Conservation (phyloP, 2,888 invertebrate species). For the Rhyacophila evoluta region DNA sequence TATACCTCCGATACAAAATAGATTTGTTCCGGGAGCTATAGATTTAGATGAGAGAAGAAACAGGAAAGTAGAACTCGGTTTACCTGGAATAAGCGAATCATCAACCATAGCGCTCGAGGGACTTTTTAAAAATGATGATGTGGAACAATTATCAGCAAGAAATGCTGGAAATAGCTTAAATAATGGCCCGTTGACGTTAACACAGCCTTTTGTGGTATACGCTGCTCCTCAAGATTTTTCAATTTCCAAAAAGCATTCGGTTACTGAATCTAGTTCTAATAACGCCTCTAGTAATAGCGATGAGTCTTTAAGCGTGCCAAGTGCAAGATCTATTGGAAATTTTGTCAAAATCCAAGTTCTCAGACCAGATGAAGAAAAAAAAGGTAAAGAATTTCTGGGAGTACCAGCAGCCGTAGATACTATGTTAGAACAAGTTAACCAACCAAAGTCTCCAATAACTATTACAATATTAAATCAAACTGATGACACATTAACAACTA, state of each 20-base stretch:
- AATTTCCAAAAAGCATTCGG: background rate
- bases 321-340: constrained; percentile 61
- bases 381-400: constrained; percentile 63
- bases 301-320: constrained; percentile 51
- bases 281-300: background rate
- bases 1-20: constrained; percentile 60
- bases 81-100: constrained; percentile 68
- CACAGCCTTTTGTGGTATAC: constrained; percentile 66
- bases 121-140: constrained; percentile 72
- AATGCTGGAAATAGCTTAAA: constrained; percentile 56
- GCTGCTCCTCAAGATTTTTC: constrained; percentile 60
- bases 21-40: constrained; percentile 68
- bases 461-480: constrained; percentile 58
- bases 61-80: constrained; percentile 63
- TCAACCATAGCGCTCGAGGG: constrained; percentile 78
- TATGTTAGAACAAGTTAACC: constrained; percentile 55
- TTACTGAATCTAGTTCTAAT: background rate
- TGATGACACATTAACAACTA: constrained; percentile 47
- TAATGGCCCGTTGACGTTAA: constrained; percentile 56
- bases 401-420: constrained; percentile 56
- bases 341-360: constrained; percentile 62
- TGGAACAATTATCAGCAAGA: constrained; percentile 58
- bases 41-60: constrained; percentile 62
- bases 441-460: constrained; percentile 59
- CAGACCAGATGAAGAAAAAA: constrained; percentile 62